Evolutionary conservation across 1,140 invertebrate species (phyloP).

Genomic region (Drosophila suzukii): DNA sequence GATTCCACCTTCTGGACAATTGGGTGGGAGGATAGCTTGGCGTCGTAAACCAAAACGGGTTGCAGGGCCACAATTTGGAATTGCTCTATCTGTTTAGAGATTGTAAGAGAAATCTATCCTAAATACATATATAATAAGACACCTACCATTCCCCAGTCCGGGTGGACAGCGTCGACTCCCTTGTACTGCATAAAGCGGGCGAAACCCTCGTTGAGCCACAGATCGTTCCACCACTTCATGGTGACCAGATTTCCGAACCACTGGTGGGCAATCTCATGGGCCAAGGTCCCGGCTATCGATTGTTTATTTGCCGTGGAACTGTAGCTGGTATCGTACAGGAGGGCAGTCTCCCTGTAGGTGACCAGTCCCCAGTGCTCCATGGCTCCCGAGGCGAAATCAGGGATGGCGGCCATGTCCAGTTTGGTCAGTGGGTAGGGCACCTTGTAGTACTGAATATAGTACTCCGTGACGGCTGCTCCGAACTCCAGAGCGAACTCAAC

Average conservation of each 20-base stretch:
- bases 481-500: conserved; percentile 92
- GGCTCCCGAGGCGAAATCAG: conserved; percentile 96
- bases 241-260: conserved; percentile 96
- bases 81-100: conserved; percentile 86
- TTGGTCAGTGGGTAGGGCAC: conserved; percentile 95
- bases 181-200: conserved; percentile 95
- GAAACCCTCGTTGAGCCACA: conserved; percentile 97
- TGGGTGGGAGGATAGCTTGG: conserved; percentile 93
- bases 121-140: no score
- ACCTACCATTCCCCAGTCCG: conserved; percentile 93
- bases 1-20: conserved; percentile 93
- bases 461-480: conserved; percentile 92
- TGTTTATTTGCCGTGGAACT: conserved; percentile 91
- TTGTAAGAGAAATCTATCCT: neutral
- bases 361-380: conserved; percentile 98
- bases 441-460: conserved; percentile 94
- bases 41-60: conserved; percentile 90
- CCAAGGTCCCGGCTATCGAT: conserved; percentile 91
- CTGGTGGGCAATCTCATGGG: conserved; percentile 97
- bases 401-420: conserved; percentile 96
- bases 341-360: conserved; percentile 92
- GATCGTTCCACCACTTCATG: conserved; percentile 96
- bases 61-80: conserved; percentile 91
- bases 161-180: conserved; percentile 89
- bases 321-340: conserved; percentile 89